Base-by-base conservation (phyloP, 2,113 vertebrate species). In the Pantherophis guttatus region DNA sequence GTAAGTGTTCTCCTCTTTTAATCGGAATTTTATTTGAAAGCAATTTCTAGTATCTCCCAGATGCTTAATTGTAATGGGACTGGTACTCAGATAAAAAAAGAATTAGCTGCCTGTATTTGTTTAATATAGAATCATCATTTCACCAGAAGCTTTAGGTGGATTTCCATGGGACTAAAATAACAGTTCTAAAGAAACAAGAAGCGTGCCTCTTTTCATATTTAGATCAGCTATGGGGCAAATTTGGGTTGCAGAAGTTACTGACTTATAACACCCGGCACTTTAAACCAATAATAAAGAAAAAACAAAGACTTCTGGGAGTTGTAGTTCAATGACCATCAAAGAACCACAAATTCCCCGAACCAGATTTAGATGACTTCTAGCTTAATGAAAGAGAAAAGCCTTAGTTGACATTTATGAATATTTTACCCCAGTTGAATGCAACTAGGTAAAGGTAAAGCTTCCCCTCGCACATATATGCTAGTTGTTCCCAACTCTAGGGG, bases 11-110 rank as follows among this genome's bases (percentile, higher is more conserved):
- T 85, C 9, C 19, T 53, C n/a, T 12, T 44, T n/a, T 44, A 33
- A 57, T 8, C 15, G 6, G 87, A 50, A 94, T 70, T n/a, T 70
- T n/a, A 53, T 81, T 91, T 95, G 94, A 48, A 93, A 93, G 19
- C 17, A 4, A 12, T 39, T 87, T 21, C 17, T 8, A 92, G 15
- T 88, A 55, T 70, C 93, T n/a, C 85, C 52, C 70, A 54, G 75
- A 93, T 53, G 10, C 13, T 52, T 9, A 24, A 33, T 29, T 24
- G 13, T 39, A 55, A 70, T 12, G 19, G 89, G 24, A 29, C 1
- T 57, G 29, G 12, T 26, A 21, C 50, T 54, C 58, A 33, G 24
- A 52, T 21, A 70, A 70, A 70, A 65, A 54, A 52, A n/a, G 1
- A n/a, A 52, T 52, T 33, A 12, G 55, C 44, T 15, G 19, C 13